These are phyloP conservation scores for Cephonodes hylas DNA, from an alignment of 2,888 invertebrate species.

Conservation along the genomic window DNA sequence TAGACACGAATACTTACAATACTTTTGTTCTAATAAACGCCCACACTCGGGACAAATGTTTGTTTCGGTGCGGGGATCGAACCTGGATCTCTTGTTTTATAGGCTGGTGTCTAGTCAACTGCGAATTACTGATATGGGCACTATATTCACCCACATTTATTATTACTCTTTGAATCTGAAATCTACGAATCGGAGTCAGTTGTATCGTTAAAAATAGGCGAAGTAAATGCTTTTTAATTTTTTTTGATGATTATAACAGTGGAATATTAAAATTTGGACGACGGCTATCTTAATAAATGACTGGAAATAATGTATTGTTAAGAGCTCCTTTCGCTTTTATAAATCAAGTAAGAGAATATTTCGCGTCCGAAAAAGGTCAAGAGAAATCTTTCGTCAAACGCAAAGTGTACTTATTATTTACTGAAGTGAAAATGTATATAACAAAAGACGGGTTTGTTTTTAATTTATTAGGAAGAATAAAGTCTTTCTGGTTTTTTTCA, in stretches of 20 bases:
- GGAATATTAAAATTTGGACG: not conserved
- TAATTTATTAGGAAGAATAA: not conserved
- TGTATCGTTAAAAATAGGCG: too few relatives aligned
- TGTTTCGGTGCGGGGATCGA: too few relatives aligned
- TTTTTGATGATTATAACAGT: not conserved
- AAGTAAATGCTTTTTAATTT: not conserved
- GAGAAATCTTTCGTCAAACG: not conserved
- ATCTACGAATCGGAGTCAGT: too few relatives aligned
- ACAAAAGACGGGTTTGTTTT: not conserved
- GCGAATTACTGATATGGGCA: too few relatives aligned
- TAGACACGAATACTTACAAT: too few relatives aligned
- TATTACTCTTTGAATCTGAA: too few relatives aligned
- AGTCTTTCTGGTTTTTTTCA: not conserved
- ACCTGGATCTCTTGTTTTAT: too few relatives aligned
- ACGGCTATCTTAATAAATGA: not conserved
- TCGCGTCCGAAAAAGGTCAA: not conserved
- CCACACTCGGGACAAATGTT: too few relatives aligned
- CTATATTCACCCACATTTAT: too few relatives aligned
- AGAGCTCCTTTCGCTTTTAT: not conserved
- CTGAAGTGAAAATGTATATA: not conserved
- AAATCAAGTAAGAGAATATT: constrained; percentile 7
- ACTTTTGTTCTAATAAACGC: too few relatives aligned
- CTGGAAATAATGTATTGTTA: constrained; percentile 9
- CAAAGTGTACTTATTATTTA: not conserved
- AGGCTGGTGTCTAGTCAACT: too few relatives aligned